These are phyloP conservation scores for Rhinolophus ferrumequinum DNA, from an alignment of 2,113 vertebrate genomes.

Conservation along the genomic window DNA sequence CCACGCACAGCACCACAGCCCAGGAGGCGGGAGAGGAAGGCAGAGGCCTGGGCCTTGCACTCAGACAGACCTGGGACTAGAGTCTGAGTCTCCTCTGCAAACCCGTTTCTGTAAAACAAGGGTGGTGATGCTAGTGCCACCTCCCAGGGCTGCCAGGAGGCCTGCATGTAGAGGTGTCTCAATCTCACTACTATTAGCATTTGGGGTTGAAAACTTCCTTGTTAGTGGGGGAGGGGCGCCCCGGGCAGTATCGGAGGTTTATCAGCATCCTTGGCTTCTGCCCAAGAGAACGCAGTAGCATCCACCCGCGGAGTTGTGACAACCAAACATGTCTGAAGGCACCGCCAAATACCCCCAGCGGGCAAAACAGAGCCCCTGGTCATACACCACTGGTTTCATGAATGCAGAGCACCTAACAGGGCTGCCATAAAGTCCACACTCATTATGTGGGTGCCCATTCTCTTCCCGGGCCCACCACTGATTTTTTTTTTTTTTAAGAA, in stretches of 20 bases:
- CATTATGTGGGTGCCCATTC: rapidly evolving
- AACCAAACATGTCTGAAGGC: neutral
- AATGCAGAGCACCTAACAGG: rapidly evolving
- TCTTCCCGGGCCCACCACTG: neutral
- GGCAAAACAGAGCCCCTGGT: neutral
- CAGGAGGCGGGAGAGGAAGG: neutral
- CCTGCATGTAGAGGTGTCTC: neutral
- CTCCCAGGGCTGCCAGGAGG: neutral
- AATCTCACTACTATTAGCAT: neutral
- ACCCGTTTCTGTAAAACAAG: neutral
- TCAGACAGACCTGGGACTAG: neutral
- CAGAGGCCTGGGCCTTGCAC: rapidly evolving
- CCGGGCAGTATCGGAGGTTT: neutral
- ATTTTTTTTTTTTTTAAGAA: neutral
- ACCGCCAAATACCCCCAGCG: neutral
- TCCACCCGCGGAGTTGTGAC: neutral
- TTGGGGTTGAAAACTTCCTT: neutral
- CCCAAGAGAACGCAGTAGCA: neutral
- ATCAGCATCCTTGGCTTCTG: neutral
- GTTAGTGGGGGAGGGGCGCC: neutral
- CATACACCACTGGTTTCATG: neutral
- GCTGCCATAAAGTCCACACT: rapidly evolving
- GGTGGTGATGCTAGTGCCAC: rapidly evolving
- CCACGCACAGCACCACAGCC: neutral
- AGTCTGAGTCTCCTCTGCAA: neutral